Evolutionary conservation across 2,888 invertebrate species (phyloP), one percentile per base, ranked within the genome.

Genomic region (Azorinus chamasolen): DNA sequence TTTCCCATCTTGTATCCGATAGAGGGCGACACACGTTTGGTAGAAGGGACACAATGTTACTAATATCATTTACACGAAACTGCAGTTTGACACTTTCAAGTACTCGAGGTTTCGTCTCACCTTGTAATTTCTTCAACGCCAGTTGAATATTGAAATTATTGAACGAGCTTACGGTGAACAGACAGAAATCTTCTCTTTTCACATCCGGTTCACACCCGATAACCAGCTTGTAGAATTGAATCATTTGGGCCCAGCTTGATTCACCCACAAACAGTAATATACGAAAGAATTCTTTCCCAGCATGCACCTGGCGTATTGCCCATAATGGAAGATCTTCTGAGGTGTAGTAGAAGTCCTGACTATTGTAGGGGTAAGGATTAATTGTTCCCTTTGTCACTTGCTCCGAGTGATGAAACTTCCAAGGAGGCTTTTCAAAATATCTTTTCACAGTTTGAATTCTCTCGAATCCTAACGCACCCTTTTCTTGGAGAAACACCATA

Each of bases 351-450:
- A 88, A 91, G 69, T 91, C 90, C 58, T 87, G 87, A 48, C 85
- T 87, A 57, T 89, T 88, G 54, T 87, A 83, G 1, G 88, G 87
- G 58, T 88, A 85, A 0, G 87, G 82, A 46, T 88, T 87, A 1
- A 90, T 85, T 39, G 82, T 81, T 24, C 85, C 84, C 14, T 83
- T 62, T 14, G 76, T 62, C 12, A 90, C 83, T 6, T 83, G 77
- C 64, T 91, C 90, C 5, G 85, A 84, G 79, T 91, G 90, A 65
- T 91, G 91, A 64, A 89, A 88, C 58, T 80, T 85, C 91, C 91
- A 91, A 0, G 90, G 89, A 4, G 77, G 63, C 39, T 83, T 81
- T 43, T 86, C 83, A 46, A 91, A 87, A 41, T 86, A 79, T 27
- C 83, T 64, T 58, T 82, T 81, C 50, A 86, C 86, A 16, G 80